These are phyloP conservation scores for Pyrocoelia pectoralis DNA, from an alignment of 2,888 invertebrate genomes.

Conservation along the genomic window DNA sequence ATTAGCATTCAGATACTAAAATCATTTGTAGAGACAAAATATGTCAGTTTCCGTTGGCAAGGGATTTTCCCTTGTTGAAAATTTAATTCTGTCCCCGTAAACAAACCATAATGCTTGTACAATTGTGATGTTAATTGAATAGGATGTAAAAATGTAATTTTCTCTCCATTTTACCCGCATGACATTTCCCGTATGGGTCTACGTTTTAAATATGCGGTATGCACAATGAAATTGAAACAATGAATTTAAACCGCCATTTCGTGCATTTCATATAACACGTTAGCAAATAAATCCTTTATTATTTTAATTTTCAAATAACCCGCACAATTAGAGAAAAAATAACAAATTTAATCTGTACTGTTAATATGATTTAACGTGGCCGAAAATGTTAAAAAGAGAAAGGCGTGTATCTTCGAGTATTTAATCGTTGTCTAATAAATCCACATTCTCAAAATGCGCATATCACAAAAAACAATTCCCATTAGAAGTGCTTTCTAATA, in stretches of 20 bases:
- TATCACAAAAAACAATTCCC: no score
- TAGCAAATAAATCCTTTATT: slow-evolving; percentile 7
- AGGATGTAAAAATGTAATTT: slow-evolving; percentile 43
- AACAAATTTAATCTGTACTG: neutral
- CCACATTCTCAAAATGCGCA: no score
- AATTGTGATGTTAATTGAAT: slow-evolving; percentile 42
- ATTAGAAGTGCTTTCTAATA: no score
- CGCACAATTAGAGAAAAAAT: neutral
- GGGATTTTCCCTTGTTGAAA: slow-evolving; percentile 32
- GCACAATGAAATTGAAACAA: slow-evolving; percentile 11
- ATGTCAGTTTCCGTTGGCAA: slow-evolving; percentile 25
- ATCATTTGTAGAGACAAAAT: slow-evolving; percentile 30
- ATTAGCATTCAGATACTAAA: slow-evolving; percentile 30
- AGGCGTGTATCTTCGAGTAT: no score
- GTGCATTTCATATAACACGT: slow-evolving; percentile 2
- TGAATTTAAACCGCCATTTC: slow-evolving; percentile 9
- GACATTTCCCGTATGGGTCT: slow-evolving; percentile 32
- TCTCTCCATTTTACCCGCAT: slow-evolving; percentile 29
- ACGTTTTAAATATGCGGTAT: slow-evolving; percentile 10
- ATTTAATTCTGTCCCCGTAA: slow-evolving; percentile 37
- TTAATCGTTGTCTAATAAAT: no score
- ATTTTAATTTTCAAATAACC: neutral
- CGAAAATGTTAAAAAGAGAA: no score
- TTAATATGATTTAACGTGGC: no score
- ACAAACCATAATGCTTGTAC: slow-evolving; percentile 37